Percentiles rank a stretch among this genome's conserved stretches.
These are phyloP conservation scores for Leucophora obtusa DNA, from an alignment of 2,888 invertebrate genomes.

Conservation along the genomic window DNA sequence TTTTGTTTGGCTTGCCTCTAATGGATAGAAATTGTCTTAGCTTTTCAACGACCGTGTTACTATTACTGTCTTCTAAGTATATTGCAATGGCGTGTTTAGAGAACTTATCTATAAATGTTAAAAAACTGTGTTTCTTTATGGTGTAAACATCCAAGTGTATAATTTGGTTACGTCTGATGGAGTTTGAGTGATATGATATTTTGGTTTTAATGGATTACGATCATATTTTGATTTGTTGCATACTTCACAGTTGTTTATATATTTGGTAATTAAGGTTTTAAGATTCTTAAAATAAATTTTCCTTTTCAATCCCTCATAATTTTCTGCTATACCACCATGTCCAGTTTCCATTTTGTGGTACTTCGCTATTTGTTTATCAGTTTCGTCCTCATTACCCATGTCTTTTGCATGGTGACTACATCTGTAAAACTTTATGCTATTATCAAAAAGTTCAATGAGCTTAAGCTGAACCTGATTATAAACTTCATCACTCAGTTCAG, in stretches of 20 bases:
- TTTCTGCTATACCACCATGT: too few relatives aligned
- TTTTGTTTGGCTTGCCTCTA: too few relatives aligned
- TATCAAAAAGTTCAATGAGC: slow-evolving; percentile 17
- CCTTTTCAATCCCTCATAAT: too few relatives aligned
- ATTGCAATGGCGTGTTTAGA: slow-evolving; percentile 10
- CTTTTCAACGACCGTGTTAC: slow-evolving; percentile 4
- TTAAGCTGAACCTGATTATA: slow-evolving; percentile 17
- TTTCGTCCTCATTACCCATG: slow-evolving; percentile 8
- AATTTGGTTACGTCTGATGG: slow-evolving; percentile 19
- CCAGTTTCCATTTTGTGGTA: too few relatives aligned
- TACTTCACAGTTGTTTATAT: too few relatives aligned
- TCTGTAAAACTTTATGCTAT: slow-evolving; percentile 16
- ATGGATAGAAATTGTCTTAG: too few relatives aligned
- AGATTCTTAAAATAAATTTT: slow-evolving; percentile 26
- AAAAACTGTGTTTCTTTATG: slow-evolving; percentile 9
- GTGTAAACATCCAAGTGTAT: slow-evolving; percentile 9
- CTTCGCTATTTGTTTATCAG: too few relatives aligned
- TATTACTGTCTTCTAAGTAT: slow-evolving; percentile 19
- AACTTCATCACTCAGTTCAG: too few relatives aligned
- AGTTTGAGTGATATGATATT: slow-evolving; percentile 18
- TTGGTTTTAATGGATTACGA: background rate
- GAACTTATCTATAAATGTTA: slow-evolving; percentile 1
- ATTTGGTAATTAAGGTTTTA: too few relatives aligned
- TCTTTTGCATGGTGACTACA: too few relatives aligned
- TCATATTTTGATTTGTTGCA: too few relatives aligned